Evolutionary conservation across 92 coral and sea anemone species (phyloP), one percentile per base, ranked within the genome.

Genomic region (Phenganax marumi): DNA sequence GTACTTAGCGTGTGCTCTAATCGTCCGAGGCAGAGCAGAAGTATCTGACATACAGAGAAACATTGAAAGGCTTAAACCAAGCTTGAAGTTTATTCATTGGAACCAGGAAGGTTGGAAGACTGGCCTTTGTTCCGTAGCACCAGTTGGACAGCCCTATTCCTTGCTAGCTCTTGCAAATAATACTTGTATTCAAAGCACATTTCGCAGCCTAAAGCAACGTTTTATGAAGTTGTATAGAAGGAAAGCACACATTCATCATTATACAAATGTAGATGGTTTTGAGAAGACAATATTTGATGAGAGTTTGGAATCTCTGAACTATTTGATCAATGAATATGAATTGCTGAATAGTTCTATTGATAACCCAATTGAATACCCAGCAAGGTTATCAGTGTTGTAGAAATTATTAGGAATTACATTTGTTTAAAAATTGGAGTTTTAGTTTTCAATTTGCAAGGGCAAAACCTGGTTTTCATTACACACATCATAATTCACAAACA

Each of bases 81-180:
- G 91, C 14, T 56, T 96, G 46, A 90, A 91, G 57, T 96, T 96
- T 51, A 96, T 96, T 50, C 92, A 96, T 79, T 96, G 99, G 99
- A 96, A 96, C 77, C 97, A 91, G 56, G 97, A 94, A 52, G 99
- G 99, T 12, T 96, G 99, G 99, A 96, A 96, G 62, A 96, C 97
- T 13, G 99, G 99, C 0, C 63, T 96, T 73, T 96, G 97, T 69
- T 92, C 99, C 3, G 93, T 96, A 0, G 89, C 99, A 0, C 99
- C 99, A 12, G 99, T 96, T 4, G 95, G 95, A 2, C 93, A 96
- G 48, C 99, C 99, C 0, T 96, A 96, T 70, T 92, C 99, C 3
- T 92, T 96, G 16, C 69, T 96, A 39, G 74, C 99, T 0, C 90
- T 96, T 7, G 96, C 97, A 24, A 96, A 96, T 73, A 96, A 96